These are phyloP conservation scores for Pangasianodon hypophthalmus DNA, from an alignment of 2,113 vertebrate species.

Conservation along the genomic window DNA sequence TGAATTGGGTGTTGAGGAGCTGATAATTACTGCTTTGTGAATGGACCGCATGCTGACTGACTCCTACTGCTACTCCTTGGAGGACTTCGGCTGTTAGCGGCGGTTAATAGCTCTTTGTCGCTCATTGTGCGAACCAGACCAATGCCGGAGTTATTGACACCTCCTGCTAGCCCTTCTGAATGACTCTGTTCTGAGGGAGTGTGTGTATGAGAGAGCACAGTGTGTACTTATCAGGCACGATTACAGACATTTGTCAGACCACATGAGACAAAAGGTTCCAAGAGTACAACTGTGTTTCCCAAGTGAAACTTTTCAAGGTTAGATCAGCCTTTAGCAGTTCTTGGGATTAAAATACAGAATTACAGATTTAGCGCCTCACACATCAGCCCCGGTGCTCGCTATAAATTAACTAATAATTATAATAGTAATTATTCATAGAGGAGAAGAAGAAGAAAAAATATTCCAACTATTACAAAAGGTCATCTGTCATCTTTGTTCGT, in stretches of 20 bases:
- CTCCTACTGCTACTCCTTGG: conserved; percentile 23
- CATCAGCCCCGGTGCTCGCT: not conserved
- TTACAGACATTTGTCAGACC: conserved; percentile 20
- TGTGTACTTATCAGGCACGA: not conserved
- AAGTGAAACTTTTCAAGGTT: not conserved
- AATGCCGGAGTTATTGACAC: conserved; percentile 28
- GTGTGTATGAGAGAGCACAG: not conserved
- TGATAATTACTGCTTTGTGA: conserved; percentile 47
- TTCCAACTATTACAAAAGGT: not conserved
- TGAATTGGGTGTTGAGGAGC: not conserved
- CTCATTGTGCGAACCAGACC: conserved; percentile 47
- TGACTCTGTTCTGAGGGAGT: not conserved
- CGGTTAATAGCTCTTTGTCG: conserved; percentile 37
- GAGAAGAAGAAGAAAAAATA: not conserved
- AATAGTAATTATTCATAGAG: not conserved
- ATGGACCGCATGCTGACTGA: conserved; percentile 52
- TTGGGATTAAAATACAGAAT: not conserved
- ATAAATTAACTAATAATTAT: not conserved
- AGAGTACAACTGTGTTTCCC: not conserved
- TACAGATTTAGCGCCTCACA: not conserved
- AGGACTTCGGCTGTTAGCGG: not conserved
- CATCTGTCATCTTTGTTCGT: not conserved
- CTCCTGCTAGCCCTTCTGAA: conserved; percentile 20
- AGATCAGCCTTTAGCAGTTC: not conserved
- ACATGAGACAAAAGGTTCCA: not conserved